Evolutionary conservation across 2,888 invertebrate species (phyloP).

Genomic region (Cryptophagus acutangulus): DNA sequence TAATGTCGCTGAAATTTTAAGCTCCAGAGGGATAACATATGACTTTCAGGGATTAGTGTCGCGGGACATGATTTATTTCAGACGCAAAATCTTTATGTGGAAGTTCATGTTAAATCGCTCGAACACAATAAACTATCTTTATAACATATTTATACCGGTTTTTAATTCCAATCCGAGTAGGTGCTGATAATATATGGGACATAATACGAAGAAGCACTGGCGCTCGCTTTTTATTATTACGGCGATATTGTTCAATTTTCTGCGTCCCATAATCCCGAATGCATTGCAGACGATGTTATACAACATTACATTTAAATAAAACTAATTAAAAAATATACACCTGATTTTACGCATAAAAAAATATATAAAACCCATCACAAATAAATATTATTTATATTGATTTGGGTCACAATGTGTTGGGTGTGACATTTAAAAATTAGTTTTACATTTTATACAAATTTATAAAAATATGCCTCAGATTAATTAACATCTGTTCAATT

Average conservation of each 20-base stretch:
- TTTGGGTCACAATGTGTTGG: slow-evolving; percentile 2
- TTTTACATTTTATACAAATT: neutral
- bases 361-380: no score
- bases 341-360: no score
- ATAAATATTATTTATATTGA: no score
- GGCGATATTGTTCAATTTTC: slow-evolving; percentile 12
- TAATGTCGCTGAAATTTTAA: slow-evolving; percentile 41
- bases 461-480: neutral
- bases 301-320: no score
- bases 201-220: slow-evolving; percentile 20
- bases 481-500: slow-evolving; percentile 1
- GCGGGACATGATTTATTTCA: slow-evolving; percentile 33
- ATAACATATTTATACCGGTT: slow-evolving; percentile 30
- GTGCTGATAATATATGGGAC: slow-evolving; percentile 31
- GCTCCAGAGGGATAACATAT: slow-evolving; percentile 36
- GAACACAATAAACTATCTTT: slow-evolving; percentile 40
- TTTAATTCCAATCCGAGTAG: slow-evolving; percentile 29
- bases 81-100: slow-evolving; percentile 38
- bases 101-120: slow-evolving; percentile 42
- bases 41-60: slow-evolving; percentile 40
- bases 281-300: no score
- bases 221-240: slow-evolving; percentile 15
- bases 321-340: no score
- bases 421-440: neutral
- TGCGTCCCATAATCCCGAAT: no score